Evolutionary conservation across 2,797 vertebrate species (phyloP).

Genomic region (Pantherophis alleghaniensis): DNA sequence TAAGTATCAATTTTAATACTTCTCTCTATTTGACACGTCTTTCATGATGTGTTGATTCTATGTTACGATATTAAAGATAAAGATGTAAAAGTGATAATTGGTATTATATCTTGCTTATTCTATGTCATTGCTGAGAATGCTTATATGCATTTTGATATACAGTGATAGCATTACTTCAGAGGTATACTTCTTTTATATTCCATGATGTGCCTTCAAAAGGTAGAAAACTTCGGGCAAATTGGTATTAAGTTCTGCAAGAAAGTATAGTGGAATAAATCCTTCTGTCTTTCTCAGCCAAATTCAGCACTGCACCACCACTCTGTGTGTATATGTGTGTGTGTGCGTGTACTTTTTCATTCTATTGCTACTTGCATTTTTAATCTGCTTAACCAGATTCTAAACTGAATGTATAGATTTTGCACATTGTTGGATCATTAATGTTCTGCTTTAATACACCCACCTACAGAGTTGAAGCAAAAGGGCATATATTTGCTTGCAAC

Average conservation of each 20-base stretch:
- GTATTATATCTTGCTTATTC: background rate
- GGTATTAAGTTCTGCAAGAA: background rate
- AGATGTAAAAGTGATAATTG: background rate
- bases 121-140: background rate
- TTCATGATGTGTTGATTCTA: background rate
- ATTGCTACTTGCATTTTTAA: background rate
- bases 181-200: background rate
- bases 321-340: background rate
- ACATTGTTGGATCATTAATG: background rate
- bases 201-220: background rate
- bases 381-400: background rate
- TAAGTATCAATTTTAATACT: background rate
- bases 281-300: background rate
- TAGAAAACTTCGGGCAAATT: background rate
- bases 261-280: background rate
- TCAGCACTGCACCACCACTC: background rate
- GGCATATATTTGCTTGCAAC: background rate
- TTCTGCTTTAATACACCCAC: background rate
- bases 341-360: background rate
- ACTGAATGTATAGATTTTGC: background rate
- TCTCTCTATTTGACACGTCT: background rate
- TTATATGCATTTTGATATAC: background rate
- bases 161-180: background rate
- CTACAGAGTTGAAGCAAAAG: background rate
- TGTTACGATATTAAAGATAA: background rate